These are phyloP conservation scores for Drosophila fuyamai DNA, from an alignment of 1,140 invertebrate genomes.

Conservation along the genomic window DNA sequence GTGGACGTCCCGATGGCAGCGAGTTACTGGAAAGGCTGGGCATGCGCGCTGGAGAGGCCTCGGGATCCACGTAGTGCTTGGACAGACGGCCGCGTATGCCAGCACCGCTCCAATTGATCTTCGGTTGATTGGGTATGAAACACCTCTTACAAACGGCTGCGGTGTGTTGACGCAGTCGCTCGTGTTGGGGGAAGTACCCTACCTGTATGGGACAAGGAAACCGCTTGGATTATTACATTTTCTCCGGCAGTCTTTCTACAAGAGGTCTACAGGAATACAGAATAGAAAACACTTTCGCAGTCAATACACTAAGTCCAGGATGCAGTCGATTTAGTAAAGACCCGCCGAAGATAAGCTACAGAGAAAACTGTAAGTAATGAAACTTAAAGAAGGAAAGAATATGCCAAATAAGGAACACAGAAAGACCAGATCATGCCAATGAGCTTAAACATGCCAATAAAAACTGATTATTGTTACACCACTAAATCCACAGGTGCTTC, in stretches of 20 bases:
- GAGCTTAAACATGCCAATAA: constrained; percentile 64
- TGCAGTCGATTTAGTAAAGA: constrained; percentile 11
- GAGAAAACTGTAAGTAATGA: background rate
- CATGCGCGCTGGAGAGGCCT: constrained; percentile 13
- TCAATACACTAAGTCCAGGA: constrained; percentile 20
- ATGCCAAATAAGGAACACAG: background rate
- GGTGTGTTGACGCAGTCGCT: constrained; percentile 85
- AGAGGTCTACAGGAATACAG: constrained; percentile 21
- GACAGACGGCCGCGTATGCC: constrained; percentile 76
- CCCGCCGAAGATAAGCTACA: constrained; percentile 10
- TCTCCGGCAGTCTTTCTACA: background rate
- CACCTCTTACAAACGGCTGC: constrained; percentile 84
- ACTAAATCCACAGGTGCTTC: constrained; percentile 34
- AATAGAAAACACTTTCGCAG: constrained; percentile 15
- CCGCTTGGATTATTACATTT: constrained; percentile 2
- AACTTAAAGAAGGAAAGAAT: background rate
- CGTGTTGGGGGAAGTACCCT: constrained; percentile 84
- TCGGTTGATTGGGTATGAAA: constrained; percentile 76
- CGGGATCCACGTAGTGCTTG: constrained; percentile 45
- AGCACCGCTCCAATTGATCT: constrained; percentile 79
- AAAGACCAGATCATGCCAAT: constrained; percentile 23
- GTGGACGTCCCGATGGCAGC: constrained; percentile 45
- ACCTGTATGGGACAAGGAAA: constrained; percentile 56
- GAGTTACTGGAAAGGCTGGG: constrained; percentile 48
- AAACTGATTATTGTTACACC: constrained; percentile 26